Percentiles rank a stretch among this genome's conserved stretches.
phyloP scores from a whole-genome alignment of 2,888 invertebrate genomes.

The Macropis europaea region DNA sequence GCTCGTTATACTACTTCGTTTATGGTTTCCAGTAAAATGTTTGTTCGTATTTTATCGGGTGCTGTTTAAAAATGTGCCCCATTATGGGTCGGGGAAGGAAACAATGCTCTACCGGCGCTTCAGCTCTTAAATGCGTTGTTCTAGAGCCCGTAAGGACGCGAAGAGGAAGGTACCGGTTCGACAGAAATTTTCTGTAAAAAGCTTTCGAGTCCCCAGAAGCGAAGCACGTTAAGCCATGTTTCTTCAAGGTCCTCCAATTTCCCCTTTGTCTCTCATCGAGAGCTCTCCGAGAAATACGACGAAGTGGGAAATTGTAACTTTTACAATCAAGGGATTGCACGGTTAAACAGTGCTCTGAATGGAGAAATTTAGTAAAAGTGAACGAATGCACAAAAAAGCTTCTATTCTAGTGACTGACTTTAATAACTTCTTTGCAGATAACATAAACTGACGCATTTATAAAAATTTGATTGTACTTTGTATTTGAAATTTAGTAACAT shows the following conservation, averaged over 20 bases:
- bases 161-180: slow-evolving; percentile 3
- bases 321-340: not conserved
- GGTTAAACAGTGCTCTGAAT: not conserved
- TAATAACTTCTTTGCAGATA: no score
- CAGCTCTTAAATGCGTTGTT: slow-evolving; percentile 8
- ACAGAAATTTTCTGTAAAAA: slow-evolving; percentile 29
- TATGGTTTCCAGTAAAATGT: not conserved
- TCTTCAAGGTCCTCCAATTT: slow-evolving; percentile 24
- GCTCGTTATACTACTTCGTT: not conserved
- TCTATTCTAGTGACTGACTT: no score
- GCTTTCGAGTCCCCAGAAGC: slow-evolving; percentile 18
- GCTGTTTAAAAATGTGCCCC: slow-evolving; percentile 10
- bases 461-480: no score
- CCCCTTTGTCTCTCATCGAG: slow-evolving; percentile 31
- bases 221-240: slow-evolving; percentile 31
- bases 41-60: slow-evolving; percentile 5
- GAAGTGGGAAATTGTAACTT: slow-evolving; percentile 1
- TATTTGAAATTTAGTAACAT: no score
- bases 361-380: no score
- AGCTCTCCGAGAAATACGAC: not conserved
- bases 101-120: not conserved
- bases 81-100: not conserved
- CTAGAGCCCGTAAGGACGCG: not conserved
- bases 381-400: not conserved
- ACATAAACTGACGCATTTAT: no score